Evolutionary conservation across 2,797 vertebrate species (phyloP), one percentile per base, ranked within the genome.

Genomic region (Pogoniulus pusillus): DNA sequence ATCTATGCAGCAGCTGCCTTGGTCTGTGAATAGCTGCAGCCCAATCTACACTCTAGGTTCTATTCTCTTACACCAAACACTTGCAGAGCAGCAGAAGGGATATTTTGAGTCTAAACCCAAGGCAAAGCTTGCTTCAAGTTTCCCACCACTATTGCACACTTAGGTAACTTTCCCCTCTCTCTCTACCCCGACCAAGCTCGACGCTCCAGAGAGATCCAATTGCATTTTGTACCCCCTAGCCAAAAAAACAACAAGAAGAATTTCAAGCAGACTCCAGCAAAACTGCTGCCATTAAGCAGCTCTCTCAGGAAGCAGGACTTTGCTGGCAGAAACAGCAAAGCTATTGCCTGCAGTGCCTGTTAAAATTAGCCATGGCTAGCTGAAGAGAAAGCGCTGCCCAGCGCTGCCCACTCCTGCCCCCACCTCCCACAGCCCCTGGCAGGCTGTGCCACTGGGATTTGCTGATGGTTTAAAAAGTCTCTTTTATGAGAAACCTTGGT

Each of bases 241-340:
- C 26, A 82, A 86, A 86, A 68, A 57, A 22, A 20, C 20, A 10
- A 22, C 19, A 49, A 12, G 24, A 45, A 45, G 23, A 49, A 41
- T 4, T 76, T 86, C 81, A 76, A 37, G 70, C 32, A 64, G 78
- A 77, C 37, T 80, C 37, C 49, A 90, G 54, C 49, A 76, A 62
- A 90, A 17, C 60, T 35, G 12, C 77, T 76, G 53, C 60, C 91
- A 92, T 91, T 79, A 84, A 86, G 68, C 35, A 63, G 83, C 69
- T 39, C 70, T 32, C 77, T 79, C 72, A 29, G 69, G 39, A 79
- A 88, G 75, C 74, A 37, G 2, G 1, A 72, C 77, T 92, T 83
- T 19, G 68, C 53, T 64, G 59, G 68, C 53, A 84, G 71, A 75
- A 77, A 55, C 43, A 71, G 72, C 54, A 54, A 68, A 94, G 77